Evolutionary conservation across 2,797 vertebrate genomes (phyloP).

Genomic region (Xenentodon cancila): DNA sequence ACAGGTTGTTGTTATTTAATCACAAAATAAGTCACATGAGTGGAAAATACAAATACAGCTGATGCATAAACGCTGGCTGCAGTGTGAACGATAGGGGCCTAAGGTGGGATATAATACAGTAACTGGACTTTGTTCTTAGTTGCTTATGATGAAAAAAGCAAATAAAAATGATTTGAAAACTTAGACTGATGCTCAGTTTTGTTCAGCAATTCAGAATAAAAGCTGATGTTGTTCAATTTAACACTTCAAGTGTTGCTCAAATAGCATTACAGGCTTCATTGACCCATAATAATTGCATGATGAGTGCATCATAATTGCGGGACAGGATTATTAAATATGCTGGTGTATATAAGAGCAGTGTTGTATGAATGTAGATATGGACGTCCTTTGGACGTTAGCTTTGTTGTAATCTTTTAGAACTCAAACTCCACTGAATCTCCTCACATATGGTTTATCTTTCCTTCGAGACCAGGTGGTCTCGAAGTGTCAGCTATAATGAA

Average conservation of each 20-base stretch:
- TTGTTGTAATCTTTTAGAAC: slow-evolving; percentile 24
- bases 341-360: slow-evolving; percentile 13
- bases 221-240: slow-evolving; percentile 57
- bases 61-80: no score
- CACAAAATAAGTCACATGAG: no score
- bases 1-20: no score
- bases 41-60: no score
- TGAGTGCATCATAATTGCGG: slow-evolving; percentile 46
- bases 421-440: slow-evolving; percentile 17
- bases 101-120: no score
- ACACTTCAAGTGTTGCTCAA: slow-evolving; percentile 57
- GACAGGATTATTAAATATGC: slow-evolving; percentile 35
- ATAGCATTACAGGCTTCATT: slow-evolving; percentile 70
- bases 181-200: slow-evolving; percentile 26
- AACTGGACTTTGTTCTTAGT: neutral
- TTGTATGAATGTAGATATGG: neutral
- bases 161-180: no score
- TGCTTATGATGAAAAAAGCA: slow-evolving; percentile 7
- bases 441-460: slow-evolving; percentile 7
- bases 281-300: slow-evolving; percentile 58
- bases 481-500: slow-evolving; percentile 50
- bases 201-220: slow-evolving; percentile 31
- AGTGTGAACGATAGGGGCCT: no score
- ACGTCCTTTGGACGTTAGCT: slow-evolving; percentile 1
- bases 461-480: slow-evolving; percentile 9